Evolutionary conservation across 2,797 vertebrate species (phyloP).

Genomic region (Moxostoma hubbsi): DNA sequence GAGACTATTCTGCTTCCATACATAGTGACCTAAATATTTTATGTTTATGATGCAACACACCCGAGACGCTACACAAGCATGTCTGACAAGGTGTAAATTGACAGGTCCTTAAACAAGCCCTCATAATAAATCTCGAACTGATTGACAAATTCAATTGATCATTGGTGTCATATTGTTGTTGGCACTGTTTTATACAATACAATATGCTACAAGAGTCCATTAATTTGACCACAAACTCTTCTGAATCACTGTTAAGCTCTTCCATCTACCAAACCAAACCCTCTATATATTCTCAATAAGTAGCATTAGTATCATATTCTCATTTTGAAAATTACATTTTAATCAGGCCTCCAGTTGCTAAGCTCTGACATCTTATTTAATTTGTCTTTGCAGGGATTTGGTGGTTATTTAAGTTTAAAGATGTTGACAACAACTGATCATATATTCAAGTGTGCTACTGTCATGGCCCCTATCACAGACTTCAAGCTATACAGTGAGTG

Average conservation of each 20-base stretch:
- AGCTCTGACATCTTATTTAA: constrained; percentile 77
- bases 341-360: constrained; percentile 16
- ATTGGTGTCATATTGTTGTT: too few relatives aligned
- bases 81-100: too few relatives aligned
- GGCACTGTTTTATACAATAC: too few relatives aligned
- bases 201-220: too few relatives aligned
- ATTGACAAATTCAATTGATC: too few relatives aligned
- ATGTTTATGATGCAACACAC: too few relatives aligned
- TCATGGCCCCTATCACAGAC: constrained; percentile 81
- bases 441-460: constrained; percentile 78
- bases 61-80: too few relatives aligned
- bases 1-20: too few relatives aligned
- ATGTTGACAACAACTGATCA: constrained; percentile 79
- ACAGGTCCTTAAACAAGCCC: too few relatives aligned
- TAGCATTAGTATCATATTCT: background rate
- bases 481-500: constrained; percentile 84
- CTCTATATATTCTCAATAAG: background rate
- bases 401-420: constrained; percentile 83
- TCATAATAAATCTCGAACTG: too few relatives aligned
- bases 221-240: too few relatives aligned
- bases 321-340: background rate
- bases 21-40: too few relatives aligned
- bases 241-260: background rate
- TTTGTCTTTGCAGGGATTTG: constrained; percentile 76
- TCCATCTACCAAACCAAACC: background rate